These are phyloP conservation scores for Trichoplusia ni DNA, from an alignment of 1,140 invertebrate species.

Conservation along the genomic window DNA sequence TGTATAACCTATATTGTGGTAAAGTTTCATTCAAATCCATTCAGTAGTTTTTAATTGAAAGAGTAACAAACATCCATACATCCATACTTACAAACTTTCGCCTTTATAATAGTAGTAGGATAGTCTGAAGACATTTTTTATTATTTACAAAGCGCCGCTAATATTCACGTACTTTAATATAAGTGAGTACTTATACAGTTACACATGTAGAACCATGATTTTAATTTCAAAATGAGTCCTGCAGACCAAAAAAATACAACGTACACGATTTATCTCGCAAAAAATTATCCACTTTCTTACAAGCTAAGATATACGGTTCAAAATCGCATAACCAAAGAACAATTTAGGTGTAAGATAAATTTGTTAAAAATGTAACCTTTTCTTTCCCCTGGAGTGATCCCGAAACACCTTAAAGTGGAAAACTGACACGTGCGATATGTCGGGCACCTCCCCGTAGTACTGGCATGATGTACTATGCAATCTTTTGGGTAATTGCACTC, in stretches of 20 bases:
- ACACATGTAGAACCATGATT: neutral
- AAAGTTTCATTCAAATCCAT: too few species aligned
- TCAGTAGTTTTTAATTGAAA: too few species aligned
- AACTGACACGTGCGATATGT: slow-evolving; percentile 10
- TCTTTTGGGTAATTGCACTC: slow-evolving; percentile 12
- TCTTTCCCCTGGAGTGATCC: neutral
- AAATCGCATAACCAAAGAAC: neutral
- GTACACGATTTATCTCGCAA: neutral
- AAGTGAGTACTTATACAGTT: neutral
- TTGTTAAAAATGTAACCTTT: neutral
- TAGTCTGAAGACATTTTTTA: too few species aligned
- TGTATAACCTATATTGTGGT: too few species aligned
- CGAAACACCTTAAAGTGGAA: neutral
- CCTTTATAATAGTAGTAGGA: too few species aligned
- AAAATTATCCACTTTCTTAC: neutral
- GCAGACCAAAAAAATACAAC: neutral
- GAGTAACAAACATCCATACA: too few species aligned
- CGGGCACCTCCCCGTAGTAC: neutral
- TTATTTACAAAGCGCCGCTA: too few species aligned
- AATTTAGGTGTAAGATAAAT: neutral
- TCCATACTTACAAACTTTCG: too few species aligned
- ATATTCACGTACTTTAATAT: too few species aligned
- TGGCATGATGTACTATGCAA: neutral
- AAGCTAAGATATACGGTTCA: neutral
- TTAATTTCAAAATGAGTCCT: slow-evolving; percentile 4